Evolutionary conservation across 2,888 invertebrate genomes (phyloP).

Genomic region (Cacoxenus indagator): DNA sequence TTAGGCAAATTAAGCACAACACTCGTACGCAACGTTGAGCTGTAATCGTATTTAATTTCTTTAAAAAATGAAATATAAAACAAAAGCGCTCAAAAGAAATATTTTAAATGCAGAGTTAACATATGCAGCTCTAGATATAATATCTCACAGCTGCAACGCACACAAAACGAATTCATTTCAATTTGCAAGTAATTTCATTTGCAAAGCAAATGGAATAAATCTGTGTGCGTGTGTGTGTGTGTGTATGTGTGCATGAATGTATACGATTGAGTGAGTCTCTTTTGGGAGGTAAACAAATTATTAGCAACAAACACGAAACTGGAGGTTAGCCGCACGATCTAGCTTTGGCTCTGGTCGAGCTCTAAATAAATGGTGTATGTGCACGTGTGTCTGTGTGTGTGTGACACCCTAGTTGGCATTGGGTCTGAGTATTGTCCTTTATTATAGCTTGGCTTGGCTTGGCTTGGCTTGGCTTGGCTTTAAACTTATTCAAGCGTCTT

Average conservation of each 20-base stretch:
- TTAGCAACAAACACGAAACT: neutral
- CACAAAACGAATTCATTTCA: slow-evolving; percentile 10
- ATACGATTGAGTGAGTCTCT: too few relatives aligned
- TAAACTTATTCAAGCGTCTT: too few relatives aligned
- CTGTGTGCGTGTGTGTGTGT: slow-evolving; percentile 2
- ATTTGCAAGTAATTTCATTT: slow-evolving; percentile 23
- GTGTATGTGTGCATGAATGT: too few relatives aligned
- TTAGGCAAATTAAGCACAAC: too few relatives aligned
- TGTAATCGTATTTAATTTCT: slow-evolving; percentile 9
- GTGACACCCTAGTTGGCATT: too few relatives aligned
- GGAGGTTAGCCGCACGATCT: neutral
- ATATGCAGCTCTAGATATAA: neutral
- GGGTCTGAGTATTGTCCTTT: too few relatives aligned
- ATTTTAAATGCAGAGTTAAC: neutral
- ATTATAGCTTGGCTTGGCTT: too few relatives aligned
- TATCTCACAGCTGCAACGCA: neutral
- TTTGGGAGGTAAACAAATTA: slow-evolving; percentile 15
- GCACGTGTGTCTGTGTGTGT: neutral
- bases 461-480: too few relatives aligned
- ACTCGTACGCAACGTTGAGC: neutral
- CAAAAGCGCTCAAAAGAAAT: neutral
- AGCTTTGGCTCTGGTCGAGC: too few relatives aligned
- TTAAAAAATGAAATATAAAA: too few relatives aligned
- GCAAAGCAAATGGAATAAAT: slow-evolving; percentile 17
- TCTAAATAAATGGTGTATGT: neutral